phyloP scores from a whole-genome alignment of 2,113 vertebrate species.

The Chaetorhynchus papuensis region DNA sequence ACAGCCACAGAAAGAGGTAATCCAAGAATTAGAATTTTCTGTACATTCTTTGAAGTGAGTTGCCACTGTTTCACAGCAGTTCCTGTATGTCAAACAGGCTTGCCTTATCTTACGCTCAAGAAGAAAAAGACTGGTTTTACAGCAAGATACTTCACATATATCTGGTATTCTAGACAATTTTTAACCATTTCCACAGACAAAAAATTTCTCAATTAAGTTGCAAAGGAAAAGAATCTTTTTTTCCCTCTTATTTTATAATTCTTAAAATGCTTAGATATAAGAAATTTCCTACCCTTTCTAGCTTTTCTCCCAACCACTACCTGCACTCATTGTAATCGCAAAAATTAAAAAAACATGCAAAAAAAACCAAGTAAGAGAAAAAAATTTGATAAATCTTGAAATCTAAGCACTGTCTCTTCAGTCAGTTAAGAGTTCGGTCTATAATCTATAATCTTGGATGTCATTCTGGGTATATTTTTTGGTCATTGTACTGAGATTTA shows the following conservation, averaged over 20 bases:
- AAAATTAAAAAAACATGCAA: conserved; percentile 20
- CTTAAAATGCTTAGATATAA: conserved; percentile 33
- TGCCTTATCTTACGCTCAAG: neutral
- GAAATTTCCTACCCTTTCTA: neutral
- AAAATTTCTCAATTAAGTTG: neutral
- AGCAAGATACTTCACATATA: neutral
- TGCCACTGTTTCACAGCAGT: conserved; percentile 3
- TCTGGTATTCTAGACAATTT: neutral
- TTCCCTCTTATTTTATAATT: neutral
- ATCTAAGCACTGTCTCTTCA: conserved; percentile 31
- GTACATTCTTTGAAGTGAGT: conserved; percentile 39
- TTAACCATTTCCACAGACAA: neutral
- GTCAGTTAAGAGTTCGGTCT: conserved; percentile 28
- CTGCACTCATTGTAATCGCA: neutral
- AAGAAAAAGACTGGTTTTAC: neutral
- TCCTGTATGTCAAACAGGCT: neutral
- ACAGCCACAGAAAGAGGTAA: neutral
- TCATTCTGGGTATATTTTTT: conserved; percentile 56
- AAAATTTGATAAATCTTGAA: conserved; percentile 11
- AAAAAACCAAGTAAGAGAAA: neutral
- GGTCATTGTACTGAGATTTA: conserved; percentile 60
- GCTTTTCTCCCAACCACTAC: neutral
- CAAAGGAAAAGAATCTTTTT: conserved; percentile 3
- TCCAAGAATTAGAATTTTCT: conserved; percentile 29
- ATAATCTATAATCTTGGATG: conserved; percentile 20